phyloP scores from a whole-genome alignment of 2,797 vertebrate species.

The Prionace glauca region DNA sequence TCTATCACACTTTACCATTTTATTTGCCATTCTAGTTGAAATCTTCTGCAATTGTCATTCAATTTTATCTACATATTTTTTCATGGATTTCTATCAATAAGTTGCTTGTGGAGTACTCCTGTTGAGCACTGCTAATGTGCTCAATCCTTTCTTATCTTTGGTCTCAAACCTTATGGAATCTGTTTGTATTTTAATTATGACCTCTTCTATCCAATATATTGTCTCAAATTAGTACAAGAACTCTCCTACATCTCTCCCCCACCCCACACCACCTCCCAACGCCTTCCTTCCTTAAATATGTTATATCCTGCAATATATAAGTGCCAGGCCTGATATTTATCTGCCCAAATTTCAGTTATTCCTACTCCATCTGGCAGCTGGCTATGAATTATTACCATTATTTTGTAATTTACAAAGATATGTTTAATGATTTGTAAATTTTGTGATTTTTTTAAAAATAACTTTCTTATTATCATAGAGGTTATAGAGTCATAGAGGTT shows the following conservation, averaged over 20 bases:
- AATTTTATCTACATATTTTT: neutral
- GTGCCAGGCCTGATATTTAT: neutral
- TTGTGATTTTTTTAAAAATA: neutral
- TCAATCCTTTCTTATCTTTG: neutral
- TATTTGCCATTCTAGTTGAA: neutral
- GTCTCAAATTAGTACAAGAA: too few relatives aligned
- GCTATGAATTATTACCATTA: neutral
- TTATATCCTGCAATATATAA: neutral
- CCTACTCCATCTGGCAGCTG: neutral
- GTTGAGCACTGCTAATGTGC: neutral
- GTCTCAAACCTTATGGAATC: neutral
- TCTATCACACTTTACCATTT: neutral
- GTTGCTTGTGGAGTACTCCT: neutral
- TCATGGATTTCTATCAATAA: neutral
- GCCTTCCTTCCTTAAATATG: too few relatives aligned
- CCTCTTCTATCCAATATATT: too few relatives aligned
- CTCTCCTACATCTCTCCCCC: too few relatives aligned
- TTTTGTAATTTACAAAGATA: neutral
- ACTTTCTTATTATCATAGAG: neutral
- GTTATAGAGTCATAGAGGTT: too few relatives aligned
- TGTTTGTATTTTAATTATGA: neutral
- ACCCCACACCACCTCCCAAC: too few relatives aligned
- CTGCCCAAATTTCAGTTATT: neutral
- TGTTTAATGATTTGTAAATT: neutral
- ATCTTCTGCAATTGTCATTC: neutral